phyloP scores from a whole-genome alignment of 2,113 vertebrate species.

The Thunnus thynnus region DNA sequence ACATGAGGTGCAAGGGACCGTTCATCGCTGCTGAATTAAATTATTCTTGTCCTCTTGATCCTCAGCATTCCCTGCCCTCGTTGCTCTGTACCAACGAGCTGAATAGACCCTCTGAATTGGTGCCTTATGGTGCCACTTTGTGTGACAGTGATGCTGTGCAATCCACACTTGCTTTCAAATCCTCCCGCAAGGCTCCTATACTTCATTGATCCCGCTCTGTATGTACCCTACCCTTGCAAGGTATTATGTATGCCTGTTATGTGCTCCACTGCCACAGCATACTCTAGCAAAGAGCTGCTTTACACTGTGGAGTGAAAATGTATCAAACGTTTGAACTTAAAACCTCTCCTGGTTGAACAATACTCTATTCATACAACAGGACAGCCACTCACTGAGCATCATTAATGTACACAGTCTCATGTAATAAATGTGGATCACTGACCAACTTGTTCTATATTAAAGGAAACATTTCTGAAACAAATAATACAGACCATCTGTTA shows the following conservation, averaged over 20 bases:
- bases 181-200: slow-evolving; percentile 49
- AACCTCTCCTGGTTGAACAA: slow-evolving; percentile 25
- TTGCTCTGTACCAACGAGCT: slow-evolving; percentile 17
- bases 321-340: slow-evolving; percentile 41
- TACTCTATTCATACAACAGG: slow-evolving; percentile 6
- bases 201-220: slow-evolving; percentile 60
- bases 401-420: slow-evolving; percentile 33
- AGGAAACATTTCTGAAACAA: slow-evolving; percentile 15
- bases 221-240: slow-evolving; percentile 32
- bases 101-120: slow-evolving; percentile 43
- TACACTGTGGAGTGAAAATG: slow-evolving; percentile 33
- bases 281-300: slow-evolving; percentile 28
- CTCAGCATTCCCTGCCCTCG: background rate
- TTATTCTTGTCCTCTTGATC: slow-evolving; percentile 21
- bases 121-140: slow-evolving; percentile 43
- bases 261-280: slow-evolving; percentile 37
- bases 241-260: slow-evolving; percentile 59
- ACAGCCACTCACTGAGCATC: slow-evolving; percentile 14
- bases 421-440: slow-evolving; percentile 24
- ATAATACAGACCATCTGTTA: slow-evolving; percentile 30
- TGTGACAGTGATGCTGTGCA: slow-evolving; percentile 39
- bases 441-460: slow-evolving; percentile 18
- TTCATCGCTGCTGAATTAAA: too few species aligned
- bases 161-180: slow-evolving; percentile 52
- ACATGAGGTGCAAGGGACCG: too few species aligned